Conservation (phyloP, 1,140 invertebrate genomes). For the Orussus abietinus region DNA sequence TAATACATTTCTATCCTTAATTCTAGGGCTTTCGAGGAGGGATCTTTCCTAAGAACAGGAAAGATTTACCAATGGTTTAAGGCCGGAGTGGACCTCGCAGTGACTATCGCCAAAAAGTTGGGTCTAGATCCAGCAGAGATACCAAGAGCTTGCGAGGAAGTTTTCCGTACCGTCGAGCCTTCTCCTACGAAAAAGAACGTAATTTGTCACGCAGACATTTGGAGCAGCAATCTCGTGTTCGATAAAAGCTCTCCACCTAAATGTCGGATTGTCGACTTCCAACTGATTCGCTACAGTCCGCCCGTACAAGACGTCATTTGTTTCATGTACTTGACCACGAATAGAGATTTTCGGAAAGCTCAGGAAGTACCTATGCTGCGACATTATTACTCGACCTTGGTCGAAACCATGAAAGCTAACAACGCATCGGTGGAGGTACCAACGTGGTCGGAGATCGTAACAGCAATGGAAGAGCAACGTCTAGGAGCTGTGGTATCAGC, state of each 20-base stretch:
- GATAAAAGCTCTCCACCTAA: slow-evolving; percentile 35
- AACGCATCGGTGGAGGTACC: slow-evolving; percentile 21
- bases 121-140: slow-evolving; percentile 33
- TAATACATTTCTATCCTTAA: too few species aligned
- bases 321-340: slow-evolving; percentile 40
- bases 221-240: slow-evolving; percentile 62
- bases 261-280: slow-evolving; percentile 61
- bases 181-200: slow-evolving; percentile 56
- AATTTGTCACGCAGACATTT: slow-evolving; percentile 60
- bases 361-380: slow-evolving; percentile 33
- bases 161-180: slow-evolving; percentile 49
- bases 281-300: slow-evolving; percentile 54
- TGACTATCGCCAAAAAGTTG: slow-evolving; percentile 26
- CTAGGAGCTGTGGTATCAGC: slow-evolving; percentile 36
- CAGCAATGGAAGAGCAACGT: slow-evolving; percentile 39
- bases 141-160: slow-evolving; percentile 34
- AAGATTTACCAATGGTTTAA: slow-evolving; percentile 25
- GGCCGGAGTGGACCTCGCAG: slow-evolving; percentile 25
- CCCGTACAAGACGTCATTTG: slow-evolving; percentile 51
- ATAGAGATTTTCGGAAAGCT: slow-evolving; percentile 29
- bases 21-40: slow-evolving; percentile 50
- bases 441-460: slow-evolving; percentile 32
- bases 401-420: slow-evolving; percentile 19
- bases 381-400: slow-evolving; percentile 40
- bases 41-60: slow-evolving; percentile 43